These are phyloP conservation scores for Leptarthrus brevirostris DNA, from an alignment of 2,888 invertebrate species.

Conservation along the genomic window DNA sequence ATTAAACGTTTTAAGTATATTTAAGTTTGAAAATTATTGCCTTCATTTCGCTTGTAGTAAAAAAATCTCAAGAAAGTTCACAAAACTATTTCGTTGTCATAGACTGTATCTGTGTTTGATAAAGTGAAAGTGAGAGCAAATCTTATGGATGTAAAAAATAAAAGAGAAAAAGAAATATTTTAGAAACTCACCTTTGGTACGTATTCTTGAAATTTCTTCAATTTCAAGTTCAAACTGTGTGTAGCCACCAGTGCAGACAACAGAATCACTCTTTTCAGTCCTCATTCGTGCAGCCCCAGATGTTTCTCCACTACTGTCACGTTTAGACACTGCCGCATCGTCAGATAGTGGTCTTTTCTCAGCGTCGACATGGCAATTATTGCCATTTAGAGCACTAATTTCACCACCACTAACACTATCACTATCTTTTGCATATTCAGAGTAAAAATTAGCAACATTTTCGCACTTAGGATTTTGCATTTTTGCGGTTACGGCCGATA, in stretches of 20 bases:
- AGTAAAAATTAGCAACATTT: neutral
- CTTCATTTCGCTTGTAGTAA: no score
- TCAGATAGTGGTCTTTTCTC: conserved; percentile 50
- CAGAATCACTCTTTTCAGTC: conserved; percentile 55
- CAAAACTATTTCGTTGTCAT: no score
- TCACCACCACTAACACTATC: conserved; percentile 21
- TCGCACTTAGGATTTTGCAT: neutral
- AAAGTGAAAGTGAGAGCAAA: conserved; percentile 23
- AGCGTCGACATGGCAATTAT: conserved; percentile 38
- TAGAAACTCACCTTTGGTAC: conserved; percentile 52
- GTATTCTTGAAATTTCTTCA: conserved; percentile 55
- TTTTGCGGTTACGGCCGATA: neutral
- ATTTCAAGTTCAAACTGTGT: conserved; percentile 53
- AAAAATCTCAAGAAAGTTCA: no score
- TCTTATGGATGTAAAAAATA: neutral
- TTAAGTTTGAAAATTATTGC: no score
- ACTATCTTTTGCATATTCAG: conserved; percentile 1
- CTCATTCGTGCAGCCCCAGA: conserved; percentile 49
- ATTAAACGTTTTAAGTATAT: no score
- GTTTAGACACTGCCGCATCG: conserved; percentile 48
- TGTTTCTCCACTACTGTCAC: conserved; percentile 51
- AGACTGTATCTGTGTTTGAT: no score
- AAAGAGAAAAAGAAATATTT: neutral
- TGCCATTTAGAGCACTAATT: conserved; percentile 20
- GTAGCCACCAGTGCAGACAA: conserved; percentile 54